These are phyloP conservation scores for Xestia sexstrigata DNA, from an alignment of 2,888 invertebrate genomes.

Conservation along the genomic window DNA sequence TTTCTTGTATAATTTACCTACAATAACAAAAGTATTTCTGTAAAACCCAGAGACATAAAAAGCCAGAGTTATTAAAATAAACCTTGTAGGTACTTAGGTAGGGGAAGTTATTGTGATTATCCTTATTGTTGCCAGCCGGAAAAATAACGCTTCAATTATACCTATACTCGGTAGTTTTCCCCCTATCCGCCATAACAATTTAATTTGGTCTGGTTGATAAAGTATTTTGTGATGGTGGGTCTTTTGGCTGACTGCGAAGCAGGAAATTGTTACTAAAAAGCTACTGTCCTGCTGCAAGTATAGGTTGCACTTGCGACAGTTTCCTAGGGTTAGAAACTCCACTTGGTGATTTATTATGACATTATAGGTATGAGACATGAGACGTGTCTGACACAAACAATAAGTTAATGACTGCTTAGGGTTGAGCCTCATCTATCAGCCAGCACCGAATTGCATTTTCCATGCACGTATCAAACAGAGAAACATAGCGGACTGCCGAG, in stretches of 20 bases:
- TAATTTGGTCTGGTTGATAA: conserved; percentile 20
- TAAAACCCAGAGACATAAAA: neutral
- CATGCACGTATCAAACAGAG: neutral
- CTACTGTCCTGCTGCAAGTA: neutral
- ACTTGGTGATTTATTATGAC: too few relatives aligned
- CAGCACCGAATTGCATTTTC: neutral
- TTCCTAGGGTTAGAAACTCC: neutral
- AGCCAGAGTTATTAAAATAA: conserved; percentile 8
- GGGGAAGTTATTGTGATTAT: conserved; percentile 32
- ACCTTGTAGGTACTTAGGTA: neutral
- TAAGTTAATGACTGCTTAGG: too few relatives aligned
- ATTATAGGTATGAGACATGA: too few relatives aligned
- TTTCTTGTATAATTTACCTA: neutral
- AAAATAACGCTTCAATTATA: conserved; percentile 25
- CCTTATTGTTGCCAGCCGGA: conserved; percentile 42
- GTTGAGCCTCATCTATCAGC: neutral
- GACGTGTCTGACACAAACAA: too few relatives aligned
- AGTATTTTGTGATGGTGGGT: neutral
- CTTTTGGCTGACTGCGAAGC: conserved; percentile 1
- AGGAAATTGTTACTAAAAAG: conserved; percentile 23
- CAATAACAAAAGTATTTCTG: neutral
- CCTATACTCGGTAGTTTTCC: conserved; percentile 20
- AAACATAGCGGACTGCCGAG: neutral
- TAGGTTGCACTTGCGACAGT: neutral
- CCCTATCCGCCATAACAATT: conserved; percentile 10